Percentiles rank a stretch among this genome's conserved stretches.
Evolutionary conservation across 2,113 vertebrate species (phyloP).

Genomic region (Sinocyclocheilus rhinocerous): DNA sequence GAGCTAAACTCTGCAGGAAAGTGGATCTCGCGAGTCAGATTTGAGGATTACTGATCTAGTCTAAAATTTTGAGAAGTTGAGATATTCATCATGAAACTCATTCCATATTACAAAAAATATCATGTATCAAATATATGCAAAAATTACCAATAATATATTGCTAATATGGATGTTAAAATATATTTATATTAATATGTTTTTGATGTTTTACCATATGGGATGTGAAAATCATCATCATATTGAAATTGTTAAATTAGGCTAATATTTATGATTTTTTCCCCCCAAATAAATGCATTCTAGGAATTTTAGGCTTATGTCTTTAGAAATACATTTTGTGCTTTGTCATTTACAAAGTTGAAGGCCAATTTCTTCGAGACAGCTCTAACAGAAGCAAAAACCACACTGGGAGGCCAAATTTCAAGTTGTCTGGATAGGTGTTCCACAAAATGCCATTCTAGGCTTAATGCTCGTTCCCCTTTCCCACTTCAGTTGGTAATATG

Average conservation of each 20-base stretch:
- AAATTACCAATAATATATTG: background rate
- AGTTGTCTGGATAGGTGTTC: slow-evolving; percentile 12
- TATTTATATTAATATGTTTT: background rate
- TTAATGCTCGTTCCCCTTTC: slow-evolving; percentile 41
- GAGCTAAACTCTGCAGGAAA: no score
- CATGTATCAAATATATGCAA: background rate
- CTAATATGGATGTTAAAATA: background rate
- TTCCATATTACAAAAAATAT: background rate
- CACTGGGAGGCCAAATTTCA: background rate
- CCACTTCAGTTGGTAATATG: slow-evolving; percentile 42
- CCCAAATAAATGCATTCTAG: background rate
- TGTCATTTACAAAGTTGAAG: background rate
- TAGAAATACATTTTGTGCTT: background rate
- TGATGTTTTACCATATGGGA: background rate
- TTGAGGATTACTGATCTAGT: no score
- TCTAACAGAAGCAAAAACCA: slow-evolving; percentile 11
- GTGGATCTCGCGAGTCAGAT: no score
- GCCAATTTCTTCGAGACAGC: background rate
- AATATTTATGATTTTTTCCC: background rate
- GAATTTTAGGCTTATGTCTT: background rate
- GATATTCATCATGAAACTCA: background rate
- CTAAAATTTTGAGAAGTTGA: background rate
- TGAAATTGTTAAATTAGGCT: background rate
- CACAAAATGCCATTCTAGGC: slow-evolving; percentile 26
- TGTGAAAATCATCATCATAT: background rate